phyloP scores from a whole-genome alignment of 2,113 vertebrate species.

The Sarotherodon lohbergeri region DNA sequence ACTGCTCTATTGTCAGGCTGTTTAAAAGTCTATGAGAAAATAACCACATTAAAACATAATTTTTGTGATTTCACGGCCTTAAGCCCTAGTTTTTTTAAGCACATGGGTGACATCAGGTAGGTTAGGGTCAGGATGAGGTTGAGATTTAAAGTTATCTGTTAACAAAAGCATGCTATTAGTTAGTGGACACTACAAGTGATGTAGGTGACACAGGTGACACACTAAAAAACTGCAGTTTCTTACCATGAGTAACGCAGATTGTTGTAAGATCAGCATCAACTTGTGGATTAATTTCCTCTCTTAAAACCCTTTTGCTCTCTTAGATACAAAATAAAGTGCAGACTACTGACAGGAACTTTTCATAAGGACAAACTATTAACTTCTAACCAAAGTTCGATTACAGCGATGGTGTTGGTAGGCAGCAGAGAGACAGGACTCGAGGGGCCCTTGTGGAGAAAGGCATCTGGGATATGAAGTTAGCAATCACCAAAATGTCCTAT shows the following conservation, averaged over 20 bases:
- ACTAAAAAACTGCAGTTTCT: background rate
- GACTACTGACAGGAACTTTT: background rate
- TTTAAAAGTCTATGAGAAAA: background rate
- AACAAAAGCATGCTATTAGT: background rate
- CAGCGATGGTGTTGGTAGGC: background rate
- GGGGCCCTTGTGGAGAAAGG: background rate
- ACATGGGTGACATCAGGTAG: background rate
- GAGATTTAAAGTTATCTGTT: background rate
- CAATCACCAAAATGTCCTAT: background rate
- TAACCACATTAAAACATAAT: background rate
- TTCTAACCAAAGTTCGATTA: background rate
- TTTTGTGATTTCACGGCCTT: background rate
- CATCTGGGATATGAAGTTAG: constrained; percentile 33
- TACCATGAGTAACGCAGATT: background rate
- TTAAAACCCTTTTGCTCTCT: background rate
- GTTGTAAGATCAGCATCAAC: background rate
- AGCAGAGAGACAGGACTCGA: background rate
- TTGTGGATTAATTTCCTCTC: background rate
- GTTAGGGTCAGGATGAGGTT: background rate
- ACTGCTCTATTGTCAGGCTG: background rate
- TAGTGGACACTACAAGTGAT: background rate
- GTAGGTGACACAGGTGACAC: background rate
- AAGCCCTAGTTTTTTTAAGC: background rate
- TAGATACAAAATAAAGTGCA: background rate
- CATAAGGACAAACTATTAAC: background rate